These are phyloP conservation scores for Lepidocolaptes lacrymiger DNA, from an alignment of 2,797 vertebrate species.

Conservation along the genomic window DNA sequence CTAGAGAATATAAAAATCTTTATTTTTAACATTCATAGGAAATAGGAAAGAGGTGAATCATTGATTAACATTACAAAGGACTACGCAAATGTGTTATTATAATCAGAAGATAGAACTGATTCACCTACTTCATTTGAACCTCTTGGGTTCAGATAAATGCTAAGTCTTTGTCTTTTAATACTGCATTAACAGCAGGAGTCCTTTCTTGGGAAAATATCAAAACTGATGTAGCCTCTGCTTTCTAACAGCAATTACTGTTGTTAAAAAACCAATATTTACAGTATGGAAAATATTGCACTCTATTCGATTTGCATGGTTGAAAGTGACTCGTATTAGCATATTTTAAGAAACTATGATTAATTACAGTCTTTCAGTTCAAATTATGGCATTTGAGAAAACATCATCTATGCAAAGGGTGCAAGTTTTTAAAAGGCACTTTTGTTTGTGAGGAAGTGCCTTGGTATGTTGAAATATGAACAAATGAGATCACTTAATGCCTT, in stretches of 20 bases:
- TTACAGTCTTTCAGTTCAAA: neutral
- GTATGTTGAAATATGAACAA: neutral
- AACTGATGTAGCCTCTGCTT: neutral
- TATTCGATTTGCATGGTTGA: neutral
- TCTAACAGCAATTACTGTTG: neutral
- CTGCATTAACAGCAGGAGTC: neutral
- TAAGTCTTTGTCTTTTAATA: neutral
- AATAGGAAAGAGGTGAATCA: neutral
- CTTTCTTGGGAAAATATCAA: neutral
- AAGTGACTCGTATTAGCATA: conserved; percentile 2
- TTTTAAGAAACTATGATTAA: conserved; percentile 26
- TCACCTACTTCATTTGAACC: neutral
- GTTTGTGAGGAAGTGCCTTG: neutral
- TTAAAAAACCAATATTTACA: conserved; percentile 11
- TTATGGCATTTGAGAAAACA: neutral
- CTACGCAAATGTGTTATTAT: neutral
- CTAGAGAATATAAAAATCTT: neutral
- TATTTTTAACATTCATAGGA: neutral
- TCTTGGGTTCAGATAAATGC: neutral
- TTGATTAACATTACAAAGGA: neutral
- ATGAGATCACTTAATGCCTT: neutral
- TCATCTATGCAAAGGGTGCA: neutral
- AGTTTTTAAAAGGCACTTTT: neutral
- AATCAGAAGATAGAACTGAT: conserved; percentile 25
- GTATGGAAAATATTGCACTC: neutral